Evolutionary conservation across 1,140 invertebrate species (phyloP).

Genomic region (Habropoda laboriosa): DNA sequence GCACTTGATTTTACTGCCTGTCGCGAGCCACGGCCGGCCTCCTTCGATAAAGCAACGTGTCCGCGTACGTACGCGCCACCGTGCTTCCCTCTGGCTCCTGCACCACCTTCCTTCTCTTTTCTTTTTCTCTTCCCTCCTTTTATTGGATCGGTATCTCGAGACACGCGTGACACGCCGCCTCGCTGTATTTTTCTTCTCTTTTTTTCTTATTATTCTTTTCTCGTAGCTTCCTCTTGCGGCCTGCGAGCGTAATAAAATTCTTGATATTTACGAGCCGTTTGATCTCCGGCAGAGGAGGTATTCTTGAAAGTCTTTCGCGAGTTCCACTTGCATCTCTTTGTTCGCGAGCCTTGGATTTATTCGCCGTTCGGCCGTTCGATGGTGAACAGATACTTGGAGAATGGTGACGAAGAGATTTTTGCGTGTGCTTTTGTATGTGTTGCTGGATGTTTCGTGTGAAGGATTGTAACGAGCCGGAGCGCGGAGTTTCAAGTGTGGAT

Average conservation of each 20-base stretch:
- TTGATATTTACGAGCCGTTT: slow-evolving; percentile 53
- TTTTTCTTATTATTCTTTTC: too few relatives aligned
- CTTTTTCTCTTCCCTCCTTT: slow-evolving; percentile 32
- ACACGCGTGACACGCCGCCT: slow-evolving; percentile 5
- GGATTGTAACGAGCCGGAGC: too few relatives aligned
- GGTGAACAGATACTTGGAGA: too few relatives aligned
- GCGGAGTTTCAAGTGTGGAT: too few relatives aligned
- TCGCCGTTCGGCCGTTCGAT: neutral
- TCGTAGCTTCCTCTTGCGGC: neutral
- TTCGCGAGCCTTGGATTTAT: slow-evolving; percentile 10
- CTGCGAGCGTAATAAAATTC: slow-evolving; percentile 51
- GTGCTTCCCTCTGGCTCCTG: neutral
- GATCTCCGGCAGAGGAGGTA: slow-evolving; percentile 1
- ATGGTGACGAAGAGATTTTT: neutral
- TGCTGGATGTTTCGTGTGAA: neutral
- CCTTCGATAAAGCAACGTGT: slow-evolving; percentile 54
- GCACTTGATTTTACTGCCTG: slow-evolving; percentile 68
- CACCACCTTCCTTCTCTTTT: neutral
- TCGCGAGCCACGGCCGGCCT: slow-evolving; percentile 23
- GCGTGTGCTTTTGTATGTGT: neutral
- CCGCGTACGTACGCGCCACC: neutral
- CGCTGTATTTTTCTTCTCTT: neutral
- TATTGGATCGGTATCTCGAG: slow-evolving; percentile 55
- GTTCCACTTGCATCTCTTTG: neutral
- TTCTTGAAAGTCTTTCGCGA: slow-evolving; percentile 1